Conservation (phyloP, 2,797 vertebrate species). For the Pipistrellus pipistrellus region DNA sequence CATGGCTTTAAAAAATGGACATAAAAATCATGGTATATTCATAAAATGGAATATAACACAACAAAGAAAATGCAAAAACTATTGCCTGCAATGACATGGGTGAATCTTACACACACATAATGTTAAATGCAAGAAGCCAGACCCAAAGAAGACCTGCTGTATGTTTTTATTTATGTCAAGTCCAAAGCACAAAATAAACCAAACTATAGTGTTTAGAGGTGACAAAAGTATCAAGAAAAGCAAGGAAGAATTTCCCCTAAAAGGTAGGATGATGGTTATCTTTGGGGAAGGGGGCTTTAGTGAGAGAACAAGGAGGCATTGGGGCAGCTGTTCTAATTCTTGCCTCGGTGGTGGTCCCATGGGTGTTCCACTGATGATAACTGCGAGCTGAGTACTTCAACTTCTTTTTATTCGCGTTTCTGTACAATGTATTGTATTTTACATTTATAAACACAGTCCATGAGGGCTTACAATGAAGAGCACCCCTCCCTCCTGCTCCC, state of each 20-base stretch:
- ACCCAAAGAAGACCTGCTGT: not conserved
- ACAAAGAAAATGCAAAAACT: constrained; percentile 31
- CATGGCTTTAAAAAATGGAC: not conserved
- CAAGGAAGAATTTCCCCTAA: not conserved
- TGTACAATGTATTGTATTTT: not conserved
- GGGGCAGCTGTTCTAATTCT: not conserved
- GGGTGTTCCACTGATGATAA: not conserved
- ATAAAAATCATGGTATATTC: not conserved
- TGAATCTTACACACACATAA: not conserved
- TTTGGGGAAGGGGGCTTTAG: not conserved
- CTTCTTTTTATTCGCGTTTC: not conserved
- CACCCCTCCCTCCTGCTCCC: not conserved
- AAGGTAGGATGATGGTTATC: not conserved
- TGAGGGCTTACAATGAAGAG: not conserved
- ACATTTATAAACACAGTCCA: not conserved
- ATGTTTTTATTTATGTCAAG: not conserved
- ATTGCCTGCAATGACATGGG: not conserved
- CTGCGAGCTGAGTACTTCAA: not conserved
- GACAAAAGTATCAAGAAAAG: not conserved
- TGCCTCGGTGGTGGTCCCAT: not conserved
- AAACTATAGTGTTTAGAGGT: not conserved
- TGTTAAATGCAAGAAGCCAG: constrained; percentile 21
- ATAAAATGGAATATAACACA: constrained; percentile 39
- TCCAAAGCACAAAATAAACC: not conserved
- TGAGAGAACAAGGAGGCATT: not conserved